Evolutionary conservation across 2,113 vertebrate genomes (phyloP).

Genomic region (Tachycineta bicolor): DNA sequence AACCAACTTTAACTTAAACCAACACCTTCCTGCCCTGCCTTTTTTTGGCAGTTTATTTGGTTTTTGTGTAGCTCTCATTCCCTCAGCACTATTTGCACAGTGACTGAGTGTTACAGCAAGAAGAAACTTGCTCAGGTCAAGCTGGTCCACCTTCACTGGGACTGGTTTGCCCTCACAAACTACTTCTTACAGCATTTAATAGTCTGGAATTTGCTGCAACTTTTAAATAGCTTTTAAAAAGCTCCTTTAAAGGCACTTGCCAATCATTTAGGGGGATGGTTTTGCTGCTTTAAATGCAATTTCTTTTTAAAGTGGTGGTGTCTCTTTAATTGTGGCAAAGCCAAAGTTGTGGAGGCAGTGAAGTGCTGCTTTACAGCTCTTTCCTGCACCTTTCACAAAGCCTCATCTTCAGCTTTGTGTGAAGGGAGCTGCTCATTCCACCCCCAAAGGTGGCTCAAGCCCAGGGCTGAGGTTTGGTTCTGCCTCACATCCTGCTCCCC

Average conservation of each 20-base stretch:
- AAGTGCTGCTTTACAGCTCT: background rate
- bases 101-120: background rate
- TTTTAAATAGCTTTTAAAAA: background rate
- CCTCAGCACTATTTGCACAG: background rate
- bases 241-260: background rate
- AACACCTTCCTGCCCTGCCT: background rate
- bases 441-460: background rate
- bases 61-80: background rate
- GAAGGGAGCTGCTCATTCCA: background rate
- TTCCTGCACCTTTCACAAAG: background rate
- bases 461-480: background rate
- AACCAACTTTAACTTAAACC: background rate
- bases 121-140: background rate
- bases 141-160: background rate
- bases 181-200: background rate
- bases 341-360: background rate
- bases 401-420: background rate
- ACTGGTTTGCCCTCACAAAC: background rate
- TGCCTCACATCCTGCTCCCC: background rate
- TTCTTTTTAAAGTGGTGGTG: background rate
- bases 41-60: background rate
- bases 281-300: background rate
- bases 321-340: background rate
- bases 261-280: too few relatives aligned
- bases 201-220: background rate